Evolutionary conservation across 2,113 vertebrate species (phyloP).

Genomic region (Tympanuchus pallidicinctus): DNA sequence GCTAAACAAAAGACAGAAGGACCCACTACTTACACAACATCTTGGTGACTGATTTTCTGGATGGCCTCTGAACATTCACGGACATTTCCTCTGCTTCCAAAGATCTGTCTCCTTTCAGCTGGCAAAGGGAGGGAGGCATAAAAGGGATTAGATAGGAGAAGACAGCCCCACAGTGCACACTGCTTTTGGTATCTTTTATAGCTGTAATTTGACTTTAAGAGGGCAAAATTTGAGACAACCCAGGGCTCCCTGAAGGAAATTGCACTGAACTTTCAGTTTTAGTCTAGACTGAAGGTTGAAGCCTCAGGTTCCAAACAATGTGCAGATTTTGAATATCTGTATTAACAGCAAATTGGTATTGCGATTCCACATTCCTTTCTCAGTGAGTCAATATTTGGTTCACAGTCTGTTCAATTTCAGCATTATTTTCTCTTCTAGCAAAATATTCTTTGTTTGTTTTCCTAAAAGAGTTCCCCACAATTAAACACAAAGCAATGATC

Average conservation of each 20-base stretch:
- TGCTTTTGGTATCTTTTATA: neutral
- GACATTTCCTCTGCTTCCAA: conserved; percentile 74
- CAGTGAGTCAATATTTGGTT: neutral
- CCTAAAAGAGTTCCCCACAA: conserved; percentile 18
- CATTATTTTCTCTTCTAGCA: neutral
- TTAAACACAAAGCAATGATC: conserved; percentile 32
- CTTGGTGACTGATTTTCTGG: conserved; percentile 81
- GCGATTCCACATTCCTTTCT: neutral
- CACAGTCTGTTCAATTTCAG: conserved; percentile 8
- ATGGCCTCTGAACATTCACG: conserved; percentile 75
- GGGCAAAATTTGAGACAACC: neutral
- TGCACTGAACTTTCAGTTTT: neutral
- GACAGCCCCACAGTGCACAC: fast-evolving
- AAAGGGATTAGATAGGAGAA: neutral
- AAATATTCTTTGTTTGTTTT: conserved; percentile 5
- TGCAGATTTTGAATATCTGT: neutral
- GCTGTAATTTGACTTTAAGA: neutral
- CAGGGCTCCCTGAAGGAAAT: neutral
- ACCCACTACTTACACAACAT: conserved; percentile 78
- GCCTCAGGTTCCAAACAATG: neutral
- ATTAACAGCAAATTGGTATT: neutral
- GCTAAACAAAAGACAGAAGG: neutral
- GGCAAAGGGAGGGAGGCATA: neutral
- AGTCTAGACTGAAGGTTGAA: neutral
- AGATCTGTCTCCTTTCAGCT: conserved; percentile 76